These are phyloP conservation scores for Eucidaris tribuloides DNA, from an alignment of 35 echinoderm and acorn worm species.

Conservation along the genomic window DNA sequence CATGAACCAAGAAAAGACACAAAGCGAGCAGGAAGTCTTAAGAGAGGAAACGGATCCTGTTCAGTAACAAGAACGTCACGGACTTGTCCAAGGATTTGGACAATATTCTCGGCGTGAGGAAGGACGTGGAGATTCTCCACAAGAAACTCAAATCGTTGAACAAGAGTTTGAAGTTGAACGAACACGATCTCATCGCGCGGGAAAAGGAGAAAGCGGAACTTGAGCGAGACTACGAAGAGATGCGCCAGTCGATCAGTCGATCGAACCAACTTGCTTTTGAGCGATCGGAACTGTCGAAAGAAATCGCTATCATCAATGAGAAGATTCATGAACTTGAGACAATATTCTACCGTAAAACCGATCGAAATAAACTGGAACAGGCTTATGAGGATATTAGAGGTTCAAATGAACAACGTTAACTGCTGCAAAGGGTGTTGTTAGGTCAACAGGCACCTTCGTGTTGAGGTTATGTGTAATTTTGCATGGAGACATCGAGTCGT, in stretches of 20 bases:
- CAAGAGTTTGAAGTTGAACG: constrained; percentile 74
- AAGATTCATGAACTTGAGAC: constrained; percentile 91
- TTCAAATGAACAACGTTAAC: neutral
- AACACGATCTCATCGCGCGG: constrained; percentile 58
- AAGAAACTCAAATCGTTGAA: constrained; percentile 82
- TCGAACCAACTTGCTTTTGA: constrained; percentile 93
- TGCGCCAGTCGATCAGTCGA: constrained; percentile 57
- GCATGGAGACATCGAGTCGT: too few relatives aligned
- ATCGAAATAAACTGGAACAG: constrained; percentile 67
- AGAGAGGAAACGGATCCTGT: constrained; percentile 72
- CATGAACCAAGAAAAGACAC: constrained; percentile 62
- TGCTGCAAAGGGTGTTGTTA: too few relatives aligned
- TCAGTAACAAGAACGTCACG: constrained; percentile 69
- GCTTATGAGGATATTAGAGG: constrained; percentile 59
- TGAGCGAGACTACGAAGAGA: constrained; percentile 59
- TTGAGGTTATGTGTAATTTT: too few relatives aligned
- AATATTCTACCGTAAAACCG: constrained; percentile 85
- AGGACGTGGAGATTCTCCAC: constrained; percentile 79
- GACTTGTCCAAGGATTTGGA: constrained; percentile 71
- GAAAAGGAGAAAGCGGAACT: constrained; percentile 67
- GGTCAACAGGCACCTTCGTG: too few relatives aligned
- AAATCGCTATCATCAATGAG: constrained; percentile 84
- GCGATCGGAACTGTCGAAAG: constrained; percentile 76
- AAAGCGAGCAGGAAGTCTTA: constrained; percentile 73
- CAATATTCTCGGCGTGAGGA: constrained; percentile 71